phyloP scores from a whole-genome alignment of 2,888 invertebrate species.

The Diaprepes abbreviatus region DNA sequence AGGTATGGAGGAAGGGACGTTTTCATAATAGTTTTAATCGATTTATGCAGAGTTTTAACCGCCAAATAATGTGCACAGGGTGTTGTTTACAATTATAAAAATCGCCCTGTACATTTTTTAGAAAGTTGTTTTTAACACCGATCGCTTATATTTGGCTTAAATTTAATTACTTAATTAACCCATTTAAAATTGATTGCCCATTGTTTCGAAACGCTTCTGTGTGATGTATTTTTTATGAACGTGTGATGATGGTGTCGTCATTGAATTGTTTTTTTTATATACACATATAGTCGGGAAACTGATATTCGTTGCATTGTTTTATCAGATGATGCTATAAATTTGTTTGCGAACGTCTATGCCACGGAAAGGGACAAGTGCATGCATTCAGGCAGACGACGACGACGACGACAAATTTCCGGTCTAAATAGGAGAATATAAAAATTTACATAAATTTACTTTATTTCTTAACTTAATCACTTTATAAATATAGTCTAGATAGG shows the following conservation, averaged over 20 bases:
- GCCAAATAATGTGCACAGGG: too few relatives aligned
- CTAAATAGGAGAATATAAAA: too few relatives aligned
- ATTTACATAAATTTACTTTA: too few relatives aligned
- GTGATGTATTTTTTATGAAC: not conserved
- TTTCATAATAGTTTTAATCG: too few relatives aligned
- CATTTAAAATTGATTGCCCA: not conserved
- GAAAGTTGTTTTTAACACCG: not conserved
- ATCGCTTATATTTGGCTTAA: not conserved
- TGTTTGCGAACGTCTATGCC: not conserved
- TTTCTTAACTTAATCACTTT: too few relatives aligned
- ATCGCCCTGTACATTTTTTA: too few relatives aligned
- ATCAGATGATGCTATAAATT: slow-evolving; percentile 21
- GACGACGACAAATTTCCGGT: too few relatives aligned
- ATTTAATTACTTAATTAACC: not conserved
- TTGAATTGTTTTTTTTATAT: slow-evolving; percentile 19
- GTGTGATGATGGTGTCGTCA: not conserved
- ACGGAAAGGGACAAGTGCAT: too few relatives aligned
- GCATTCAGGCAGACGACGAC: too few relatives aligned
- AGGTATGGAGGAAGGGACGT: slow-evolving; percentile 37
- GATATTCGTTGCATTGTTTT: slow-evolving; percentile 1
- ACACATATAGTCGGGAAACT: slow-evolving; percentile 11
- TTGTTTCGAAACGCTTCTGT: not conserved
- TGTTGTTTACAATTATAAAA: too few relatives aligned
- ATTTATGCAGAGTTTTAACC: too few relatives aligned
- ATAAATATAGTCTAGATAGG: too few relatives aligned